Evolutionary conservation across 1,140 invertebrate genomes (phyloP).

Genomic region (Branchinecta lindahli): DNA sequence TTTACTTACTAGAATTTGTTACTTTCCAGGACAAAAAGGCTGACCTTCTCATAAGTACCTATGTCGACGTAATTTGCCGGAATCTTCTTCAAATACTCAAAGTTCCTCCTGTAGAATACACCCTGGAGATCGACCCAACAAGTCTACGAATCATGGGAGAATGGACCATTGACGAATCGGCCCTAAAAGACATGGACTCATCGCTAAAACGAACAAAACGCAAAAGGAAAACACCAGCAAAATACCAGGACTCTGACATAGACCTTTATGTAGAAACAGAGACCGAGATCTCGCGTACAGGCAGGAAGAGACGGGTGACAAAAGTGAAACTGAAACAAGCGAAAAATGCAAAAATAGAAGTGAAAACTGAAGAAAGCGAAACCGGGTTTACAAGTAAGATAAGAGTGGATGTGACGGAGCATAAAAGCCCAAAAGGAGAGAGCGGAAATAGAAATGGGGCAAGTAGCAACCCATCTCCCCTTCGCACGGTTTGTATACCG

Average conservation of each 20-base stretch:
- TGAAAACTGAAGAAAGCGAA: background rate
- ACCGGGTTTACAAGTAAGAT: background rate
- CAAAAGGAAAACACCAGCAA: background rate
- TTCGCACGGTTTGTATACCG: background rate
- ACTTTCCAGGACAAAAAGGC: constrained; percentile 70
- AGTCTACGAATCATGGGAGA: background rate
- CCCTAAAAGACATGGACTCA: background rate
- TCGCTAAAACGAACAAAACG: background rate
- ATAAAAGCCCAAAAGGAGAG: no score
- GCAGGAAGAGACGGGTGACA: background rate
- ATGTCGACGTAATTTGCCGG: constrained; percentile 69
- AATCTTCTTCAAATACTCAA: constrained; percentile 55
- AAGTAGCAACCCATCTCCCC: background rate
- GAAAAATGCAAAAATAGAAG: background rate
- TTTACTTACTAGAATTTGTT: background rate
- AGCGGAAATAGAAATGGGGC: no score
- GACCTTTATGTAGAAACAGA: background rate
- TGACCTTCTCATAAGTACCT: constrained; percentile 71
- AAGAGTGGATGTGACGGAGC: background rate
- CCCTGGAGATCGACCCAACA: constrained; percentile 47
- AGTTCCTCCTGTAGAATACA: constrained; percentile 53
- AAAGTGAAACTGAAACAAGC: background rate
- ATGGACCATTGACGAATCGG: background rate
- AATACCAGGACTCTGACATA: background rate
- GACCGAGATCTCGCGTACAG: background rate